Evolutionary conservation across 2,888 invertebrate species (phyloP), one percentile per base, ranked within the genome.

Genomic region (Tuberolachnus salignus): DNA sequence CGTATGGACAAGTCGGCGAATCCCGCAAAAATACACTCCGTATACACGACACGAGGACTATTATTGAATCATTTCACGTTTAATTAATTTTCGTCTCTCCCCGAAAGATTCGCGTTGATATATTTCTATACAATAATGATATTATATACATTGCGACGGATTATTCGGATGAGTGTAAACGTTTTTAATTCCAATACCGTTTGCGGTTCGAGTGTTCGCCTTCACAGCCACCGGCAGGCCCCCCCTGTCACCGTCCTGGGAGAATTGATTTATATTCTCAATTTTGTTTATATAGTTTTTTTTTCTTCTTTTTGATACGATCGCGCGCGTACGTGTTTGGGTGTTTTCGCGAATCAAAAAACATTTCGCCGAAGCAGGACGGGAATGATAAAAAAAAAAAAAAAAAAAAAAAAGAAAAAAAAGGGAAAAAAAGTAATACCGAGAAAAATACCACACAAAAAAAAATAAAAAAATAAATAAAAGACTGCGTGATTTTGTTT

Each of bases 331-430:
- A 34, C 0, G 26, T 16, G 26, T 26, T 59, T 16, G 23, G 19
- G 59, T 26, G 59, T 59, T 16, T 16, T 16, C 26, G 26, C 26
- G 34, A 6, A 34, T 59, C 59, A 59, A 59, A 59, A 34, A 34
- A 34, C 26, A 59, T 59, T 3, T 59, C 59, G 10, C 26, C 59
- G 16, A n/a, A n/a, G n/a, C n/a, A n/a, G n/a, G 59, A 26, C 26
- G 59, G 59, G 26, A 59, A 59, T 26, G 26, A 16, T 59, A 16
- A 59, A 59, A 21, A 72, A 51, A 71, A 16, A 74, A 57, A 23
- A 53, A 34, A 34, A 4, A 34, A 34, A 6, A n/a, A n/a, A n/a
- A n/a, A n/a, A n/a, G n/a, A n/a, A n/a, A n/a, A n/a, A n/a, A n/a
- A n/a, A n/a, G n/a, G n/a, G n/a, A n/a, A n/a, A n/a, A n/a, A n/a